A percentile compares a stretch with the other conserved stretches of the same genome.
These are phyloP conservation scores for Micromys minutus DNA, from an alignment of 2,113 vertebrate genomes.

Conservation along the genomic window DNA sequence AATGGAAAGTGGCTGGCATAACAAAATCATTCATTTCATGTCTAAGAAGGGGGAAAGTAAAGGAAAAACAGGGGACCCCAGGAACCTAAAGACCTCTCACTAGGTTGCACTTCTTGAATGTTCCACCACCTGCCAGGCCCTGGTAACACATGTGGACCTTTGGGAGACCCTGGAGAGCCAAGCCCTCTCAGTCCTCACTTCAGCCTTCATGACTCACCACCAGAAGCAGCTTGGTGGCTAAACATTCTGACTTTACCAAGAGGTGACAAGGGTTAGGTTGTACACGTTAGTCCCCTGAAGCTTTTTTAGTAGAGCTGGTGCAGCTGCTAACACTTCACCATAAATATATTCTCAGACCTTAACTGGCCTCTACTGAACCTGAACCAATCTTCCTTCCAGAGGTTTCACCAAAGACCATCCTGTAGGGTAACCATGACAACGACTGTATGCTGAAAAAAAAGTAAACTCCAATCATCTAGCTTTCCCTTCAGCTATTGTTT, in stretches of 20 bases:
- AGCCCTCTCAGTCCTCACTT: background rate
- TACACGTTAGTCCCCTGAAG: background rate
- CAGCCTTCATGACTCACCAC: background rate
- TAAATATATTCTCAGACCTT: constrained; percentile 24
- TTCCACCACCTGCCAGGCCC: background rate
- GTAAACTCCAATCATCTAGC: constrained; percentile 41
- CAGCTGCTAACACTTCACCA: constrained; percentile 39
- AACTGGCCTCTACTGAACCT: constrained; percentile 27
- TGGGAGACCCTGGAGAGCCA: background rate
- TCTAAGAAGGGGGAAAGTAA: background rate
- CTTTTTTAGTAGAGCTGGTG: background rate
- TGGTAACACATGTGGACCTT: background rate
- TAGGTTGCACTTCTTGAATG: background rate
- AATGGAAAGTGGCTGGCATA: background rate
- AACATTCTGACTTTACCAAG: background rate
- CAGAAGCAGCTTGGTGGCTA: background rate
- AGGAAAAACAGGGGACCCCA: background rate
- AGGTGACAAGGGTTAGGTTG: background rate
- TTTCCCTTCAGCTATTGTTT: constrained; percentile 62
- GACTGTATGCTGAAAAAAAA: constrained; percentile 26
- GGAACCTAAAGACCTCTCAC: too few relatives aligned
- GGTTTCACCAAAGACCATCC: constrained; percentile 28
- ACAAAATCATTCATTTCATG: background rate
- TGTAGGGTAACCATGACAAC: constrained; percentile 42
- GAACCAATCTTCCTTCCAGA: constrained; percentile 52